Conservation (phyloP, 1,140 invertebrate genomes). For the Lithobius niger region DNA sequence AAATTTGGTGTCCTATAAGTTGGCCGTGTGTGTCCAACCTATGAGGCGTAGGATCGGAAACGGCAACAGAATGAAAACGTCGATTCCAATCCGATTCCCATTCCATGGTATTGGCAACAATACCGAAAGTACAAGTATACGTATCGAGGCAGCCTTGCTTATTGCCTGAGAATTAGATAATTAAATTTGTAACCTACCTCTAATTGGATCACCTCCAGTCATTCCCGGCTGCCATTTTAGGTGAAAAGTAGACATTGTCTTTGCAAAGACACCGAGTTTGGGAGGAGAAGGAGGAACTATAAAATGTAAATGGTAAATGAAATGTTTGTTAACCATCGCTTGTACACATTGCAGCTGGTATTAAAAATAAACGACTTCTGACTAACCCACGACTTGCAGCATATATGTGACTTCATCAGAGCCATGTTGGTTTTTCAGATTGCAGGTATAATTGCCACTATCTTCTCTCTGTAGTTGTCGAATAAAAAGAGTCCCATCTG, state of each 20-base stretch:
- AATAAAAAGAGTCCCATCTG: slow-evolving; percentile 30
- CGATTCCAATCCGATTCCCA: no score
- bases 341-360: neutral
- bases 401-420: slow-evolving; percentile 27
- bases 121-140: no score
- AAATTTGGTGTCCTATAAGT: no score
- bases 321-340: neutral
- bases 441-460: slow-evolving; percentile 33
- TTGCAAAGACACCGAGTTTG: neutral
- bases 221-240: neutral
- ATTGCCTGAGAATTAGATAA: no score
- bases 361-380: neutral
- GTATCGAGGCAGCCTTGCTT: no score
- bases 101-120: no score
- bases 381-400: slow-evolving; percentile 20
- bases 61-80: no score
- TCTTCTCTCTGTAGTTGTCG: slow-evolving; percentile 25
- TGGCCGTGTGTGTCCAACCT: no score
- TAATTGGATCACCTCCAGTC: neutral
- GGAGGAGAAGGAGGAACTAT: neutral
- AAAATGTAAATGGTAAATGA: neutral
- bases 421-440: slow-evolving; percentile 26
- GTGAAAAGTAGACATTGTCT: neutral
- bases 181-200: no score
- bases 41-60: no score